Evolutionary conservation across 2,888 invertebrate genomes (phyloP).

Genomic region (Asteroscopus sphinx): DNA sequence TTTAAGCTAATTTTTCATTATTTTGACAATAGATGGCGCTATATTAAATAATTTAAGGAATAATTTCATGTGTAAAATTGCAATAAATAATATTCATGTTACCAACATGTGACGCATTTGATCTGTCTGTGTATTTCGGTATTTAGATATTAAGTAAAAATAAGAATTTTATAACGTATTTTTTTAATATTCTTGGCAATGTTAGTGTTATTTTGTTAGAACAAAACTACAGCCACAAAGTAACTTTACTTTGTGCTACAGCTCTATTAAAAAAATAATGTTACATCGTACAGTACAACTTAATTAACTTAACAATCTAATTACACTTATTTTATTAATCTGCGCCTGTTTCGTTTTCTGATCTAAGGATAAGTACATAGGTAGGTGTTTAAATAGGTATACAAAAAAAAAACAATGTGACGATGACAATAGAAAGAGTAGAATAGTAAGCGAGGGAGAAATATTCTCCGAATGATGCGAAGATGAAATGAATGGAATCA

Average conservation of each 20-base stretch:
- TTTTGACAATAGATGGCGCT: constrained; percentile 35
- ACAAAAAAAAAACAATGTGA: constrained; percentile 74
- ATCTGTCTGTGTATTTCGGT: constrained; percentile 31
- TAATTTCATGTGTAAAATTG: constrained; percentile 57
- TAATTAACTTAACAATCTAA: too few species aligned
- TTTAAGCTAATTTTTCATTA: constrained; percentile 4
- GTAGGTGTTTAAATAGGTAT: constrained; percentile 43
- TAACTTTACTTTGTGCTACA: too few species aligned
- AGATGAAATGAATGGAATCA: constrained; percentile 20
- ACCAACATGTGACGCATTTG: constrained; percentile 19
- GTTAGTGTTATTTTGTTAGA: too few species aligned
- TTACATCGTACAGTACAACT: too few species aligned
- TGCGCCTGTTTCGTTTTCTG: neutral
- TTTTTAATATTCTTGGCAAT: neutral
- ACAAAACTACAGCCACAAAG: too few species aligned
- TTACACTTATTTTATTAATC: constrained; percentile 4
- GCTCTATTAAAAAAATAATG: too few species aligned
- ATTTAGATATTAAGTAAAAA: constrained; percentile 33
- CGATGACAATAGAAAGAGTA: constrained; percentile 83
- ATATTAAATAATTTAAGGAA: constrained; percentile 25
- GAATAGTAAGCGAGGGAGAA: constrained; percentile 50
- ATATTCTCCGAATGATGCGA: constrained; percentile 27
- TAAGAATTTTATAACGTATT: neutral
- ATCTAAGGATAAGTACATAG: constrained; percentile 14
- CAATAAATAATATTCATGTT: constrained; percentile 56